These are phyloP conservation scores for Terrapene triunguis DNA, from an alignment of 2,113 vertebrate species.

Conservation along the genomic window DNA sequence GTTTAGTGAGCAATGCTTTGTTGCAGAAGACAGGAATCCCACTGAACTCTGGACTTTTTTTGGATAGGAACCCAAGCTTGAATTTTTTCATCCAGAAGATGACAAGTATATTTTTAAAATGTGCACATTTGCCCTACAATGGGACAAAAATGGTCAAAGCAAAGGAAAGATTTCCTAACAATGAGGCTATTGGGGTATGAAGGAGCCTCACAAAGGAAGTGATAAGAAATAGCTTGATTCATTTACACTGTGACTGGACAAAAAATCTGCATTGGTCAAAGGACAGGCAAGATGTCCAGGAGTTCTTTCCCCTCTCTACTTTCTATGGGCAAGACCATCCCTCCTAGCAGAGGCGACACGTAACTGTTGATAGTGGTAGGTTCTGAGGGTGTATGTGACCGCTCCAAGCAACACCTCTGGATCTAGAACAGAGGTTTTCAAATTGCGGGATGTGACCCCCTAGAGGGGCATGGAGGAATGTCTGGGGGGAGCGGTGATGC, in stretches of 20 bases:
- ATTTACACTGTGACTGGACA: not conserved
- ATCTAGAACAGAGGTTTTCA: not conserved
- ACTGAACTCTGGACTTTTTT: not conserved
- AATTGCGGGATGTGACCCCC: not conserved
- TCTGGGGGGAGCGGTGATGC: not conserved
- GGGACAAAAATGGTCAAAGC: not conserved
- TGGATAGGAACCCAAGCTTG: not conserved
- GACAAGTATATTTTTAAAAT: not conserved
- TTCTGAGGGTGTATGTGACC: not conserved
- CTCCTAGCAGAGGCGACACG: not conserved
- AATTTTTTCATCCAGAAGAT: not conserved
- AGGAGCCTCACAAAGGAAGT: not conserved
- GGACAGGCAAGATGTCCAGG: not conserved
- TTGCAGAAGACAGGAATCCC: not conserved
- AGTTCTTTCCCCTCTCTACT: not conserved
- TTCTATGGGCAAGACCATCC: not conserved
- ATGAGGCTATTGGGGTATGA: not conserved
- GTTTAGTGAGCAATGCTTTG: not conserved
- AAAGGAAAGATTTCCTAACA: not conserved
- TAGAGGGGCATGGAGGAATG: not conserved
- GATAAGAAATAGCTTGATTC: not conserved
- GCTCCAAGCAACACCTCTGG: not conserved
- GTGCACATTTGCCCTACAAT: not conserved
- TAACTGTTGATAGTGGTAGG: not conserved
- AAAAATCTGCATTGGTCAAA: not conserved